These are phyloP conservation scores for Anagyrus pseudococci DNA, from an alignment of 2,888 invertebrate genomes.

Conservation along the genomic window DNA sequence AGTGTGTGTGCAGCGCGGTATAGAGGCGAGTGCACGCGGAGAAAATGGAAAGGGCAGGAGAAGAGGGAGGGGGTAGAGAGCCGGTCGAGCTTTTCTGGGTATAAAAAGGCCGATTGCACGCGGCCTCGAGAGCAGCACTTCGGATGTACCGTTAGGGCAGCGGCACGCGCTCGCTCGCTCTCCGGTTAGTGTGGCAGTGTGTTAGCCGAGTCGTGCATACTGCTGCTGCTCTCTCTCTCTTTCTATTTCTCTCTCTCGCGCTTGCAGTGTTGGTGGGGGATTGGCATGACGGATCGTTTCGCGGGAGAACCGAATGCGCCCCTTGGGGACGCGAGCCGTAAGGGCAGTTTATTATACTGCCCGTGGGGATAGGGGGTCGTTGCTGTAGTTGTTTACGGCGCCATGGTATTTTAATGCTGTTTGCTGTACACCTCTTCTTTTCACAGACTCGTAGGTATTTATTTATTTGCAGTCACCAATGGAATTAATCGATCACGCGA, in stretches of 20 bases:
- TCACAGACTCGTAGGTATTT: too few species aligned
- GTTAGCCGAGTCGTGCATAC: slow-evolving; percentile 34
- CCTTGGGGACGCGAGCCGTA: too few species aligned
- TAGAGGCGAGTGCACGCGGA: background rate
- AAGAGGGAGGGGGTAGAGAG: background rate
- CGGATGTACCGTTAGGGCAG: slow-evolving; percentile 34
- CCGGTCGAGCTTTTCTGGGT: background rate
- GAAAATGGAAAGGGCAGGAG: background rate
- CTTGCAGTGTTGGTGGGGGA: too few species aligned
- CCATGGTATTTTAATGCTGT: too few species aligned
- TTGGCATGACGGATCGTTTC: too few species aligned
- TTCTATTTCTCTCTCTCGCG: background rate
- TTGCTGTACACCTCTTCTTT: too few species aligned
- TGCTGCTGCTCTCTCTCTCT: background rate
- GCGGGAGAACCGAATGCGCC: too few species aligned
- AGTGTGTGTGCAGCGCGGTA: background rate
- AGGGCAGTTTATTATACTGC: too few species aligned
- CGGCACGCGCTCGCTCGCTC: background rate
- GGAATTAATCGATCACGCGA: too few species aligned
- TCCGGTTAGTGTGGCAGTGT: slow-evolving; percentile 40
- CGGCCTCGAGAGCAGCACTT: background rate
- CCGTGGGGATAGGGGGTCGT: too few species aligned
- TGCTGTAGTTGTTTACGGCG: too few species aligned
- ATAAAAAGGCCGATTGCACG: background rate
- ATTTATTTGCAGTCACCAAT: too few species aligned